These are phyloP conservation scores for Rhyacichthys aspro DNA, from an alignment of 2,797 vertebrate species.

Conservation along the genomic window DNA sequence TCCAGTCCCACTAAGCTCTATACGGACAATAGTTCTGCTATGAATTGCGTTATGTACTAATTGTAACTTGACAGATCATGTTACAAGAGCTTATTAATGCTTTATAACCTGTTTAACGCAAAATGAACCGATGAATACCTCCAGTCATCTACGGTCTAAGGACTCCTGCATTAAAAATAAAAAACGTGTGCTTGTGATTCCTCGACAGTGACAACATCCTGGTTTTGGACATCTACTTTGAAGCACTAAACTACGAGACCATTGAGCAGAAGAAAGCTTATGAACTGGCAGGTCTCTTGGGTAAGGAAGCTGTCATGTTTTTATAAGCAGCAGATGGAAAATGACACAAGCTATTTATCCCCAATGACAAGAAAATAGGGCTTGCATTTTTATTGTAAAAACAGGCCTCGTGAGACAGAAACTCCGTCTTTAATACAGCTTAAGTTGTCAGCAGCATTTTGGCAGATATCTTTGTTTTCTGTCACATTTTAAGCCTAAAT, in stretches of 20 bases:
- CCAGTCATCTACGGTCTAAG: too few relatives aligned
- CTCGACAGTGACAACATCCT: constrained; percentile 94
- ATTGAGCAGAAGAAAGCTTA: constrained; percentile 99
- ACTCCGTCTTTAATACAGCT: constrained; percentile 40
- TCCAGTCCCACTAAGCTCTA: too few relatives aligned
- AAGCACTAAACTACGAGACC: constrained; percentile 98
- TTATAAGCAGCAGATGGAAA: constrained; percentile 30
- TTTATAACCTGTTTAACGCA: too few relatives aligned
- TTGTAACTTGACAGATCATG: too few relatives aligned
- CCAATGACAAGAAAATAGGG: constrained; percentile 45
- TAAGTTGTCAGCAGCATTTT: constrained; percentile 17
- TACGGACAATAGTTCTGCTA: too few relatives aligned
- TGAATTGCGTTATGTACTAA: too few relatives aligned
- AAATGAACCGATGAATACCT: too few relatives aligned
- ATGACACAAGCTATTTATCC: constrained; percentile 47
- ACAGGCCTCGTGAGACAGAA: constrained; percentile 36
- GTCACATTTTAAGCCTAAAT: too few relatives aligned
- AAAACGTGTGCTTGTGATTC: constrained; percentile 21
- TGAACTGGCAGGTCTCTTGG: constrained; percentile 94
- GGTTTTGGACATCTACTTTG: constrained; percentile 98
- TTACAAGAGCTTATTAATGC: too few relatives aligned
- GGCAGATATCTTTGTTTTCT: constrained; percentile 20
- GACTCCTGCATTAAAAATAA: neutral
- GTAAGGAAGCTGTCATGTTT: constrained; percentile 78
- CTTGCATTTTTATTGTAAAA: constrained; percentile 43